phyloP scores from a whole-genome alignment of 2,113 vertebrate genomes.

The Nesogale talazaci region DNA sequence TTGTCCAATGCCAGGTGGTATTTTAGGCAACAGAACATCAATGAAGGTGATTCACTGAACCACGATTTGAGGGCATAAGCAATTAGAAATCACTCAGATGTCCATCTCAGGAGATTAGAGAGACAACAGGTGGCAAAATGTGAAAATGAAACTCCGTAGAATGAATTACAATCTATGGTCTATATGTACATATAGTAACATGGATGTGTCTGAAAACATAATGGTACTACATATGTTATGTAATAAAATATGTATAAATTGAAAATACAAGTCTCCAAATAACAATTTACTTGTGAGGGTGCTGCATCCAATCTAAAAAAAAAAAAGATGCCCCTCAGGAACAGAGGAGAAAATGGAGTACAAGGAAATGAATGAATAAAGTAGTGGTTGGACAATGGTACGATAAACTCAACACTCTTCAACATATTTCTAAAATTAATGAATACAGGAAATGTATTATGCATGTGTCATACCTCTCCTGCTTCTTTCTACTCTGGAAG shows the following conservation, averaged over 20 bases:
- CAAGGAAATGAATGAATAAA: background rate
- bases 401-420: background rate
- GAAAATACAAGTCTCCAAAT: background rate
- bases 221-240: background rate
- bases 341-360: background rate
- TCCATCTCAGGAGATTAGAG: background rate
- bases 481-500: background rate
- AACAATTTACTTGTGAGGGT: conserved; percentile 15
- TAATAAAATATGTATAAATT: background rate
- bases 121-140: background rate
- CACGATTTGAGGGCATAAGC: background rate
- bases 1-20: background rate
- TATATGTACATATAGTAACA: background rate
- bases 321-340: background rate
- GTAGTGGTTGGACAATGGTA: background rate
- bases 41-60: background rate
- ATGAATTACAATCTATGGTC: background rate
- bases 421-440: background rate
- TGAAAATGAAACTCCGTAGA: background rate
- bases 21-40: background rate
- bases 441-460: background rate
- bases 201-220: background rate
- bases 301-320: background rate
- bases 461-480: background rate
- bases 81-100: background rate